These are phyloP conservation scores for Micrasema longulum DNA, from an alignment of 1,140 invertebrate species.

Conservation along the genomic window DNA sequence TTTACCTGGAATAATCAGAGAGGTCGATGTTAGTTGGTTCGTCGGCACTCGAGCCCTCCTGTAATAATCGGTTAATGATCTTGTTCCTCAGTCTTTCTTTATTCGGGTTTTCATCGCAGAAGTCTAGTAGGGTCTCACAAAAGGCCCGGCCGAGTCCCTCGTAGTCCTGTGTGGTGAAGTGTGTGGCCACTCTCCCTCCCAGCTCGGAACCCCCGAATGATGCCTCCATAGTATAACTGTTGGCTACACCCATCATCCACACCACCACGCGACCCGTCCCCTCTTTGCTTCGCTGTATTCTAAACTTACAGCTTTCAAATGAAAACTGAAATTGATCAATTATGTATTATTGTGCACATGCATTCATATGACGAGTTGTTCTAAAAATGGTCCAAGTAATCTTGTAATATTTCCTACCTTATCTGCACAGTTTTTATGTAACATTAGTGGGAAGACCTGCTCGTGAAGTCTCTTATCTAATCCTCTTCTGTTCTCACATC, in stretches of 20 bases:
- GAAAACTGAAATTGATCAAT: constrained; percentile 76
- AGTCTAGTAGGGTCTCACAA: constrained; percentile 92
- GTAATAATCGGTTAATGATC: constrained; percentile 81
- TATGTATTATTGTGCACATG: not conserved
- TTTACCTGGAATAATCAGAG: constrained; percentile 87
- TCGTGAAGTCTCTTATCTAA: constrained; percentile 84
- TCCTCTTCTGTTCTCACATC: constrained; percentile 89
- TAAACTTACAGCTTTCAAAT: constrained; percentile 94
- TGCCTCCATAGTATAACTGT: constrained; percentile 95
- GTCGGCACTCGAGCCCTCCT: constrained; percentile 88
- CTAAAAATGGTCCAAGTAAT: not conserved
- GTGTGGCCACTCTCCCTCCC: constrained; percentile 83
- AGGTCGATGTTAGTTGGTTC: constrained; percentile 87
- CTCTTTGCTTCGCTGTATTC: constrained; percentile 92
- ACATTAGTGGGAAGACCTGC: constrained; percentile 92
- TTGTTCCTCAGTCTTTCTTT: constrained; percentile 85
- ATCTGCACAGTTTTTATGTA: constrained; percentile 92
- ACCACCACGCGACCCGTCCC: constrained; percentile 93
- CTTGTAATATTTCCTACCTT: constrained; percentile 72
- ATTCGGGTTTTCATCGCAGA: constrained; percentile 87
- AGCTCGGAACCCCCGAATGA: constrained; percentile 90
- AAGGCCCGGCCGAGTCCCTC: constrained; percentile 84
- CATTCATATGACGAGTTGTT: too few species aligned
- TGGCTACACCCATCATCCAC: constrained; percentile 93
- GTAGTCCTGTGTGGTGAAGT: constrained; percentile 83